Evolutionary conservation across 2,888 invertebrate genomes (phyloP).

Genomic region (Drosophila hawaiiensis): DNA sequence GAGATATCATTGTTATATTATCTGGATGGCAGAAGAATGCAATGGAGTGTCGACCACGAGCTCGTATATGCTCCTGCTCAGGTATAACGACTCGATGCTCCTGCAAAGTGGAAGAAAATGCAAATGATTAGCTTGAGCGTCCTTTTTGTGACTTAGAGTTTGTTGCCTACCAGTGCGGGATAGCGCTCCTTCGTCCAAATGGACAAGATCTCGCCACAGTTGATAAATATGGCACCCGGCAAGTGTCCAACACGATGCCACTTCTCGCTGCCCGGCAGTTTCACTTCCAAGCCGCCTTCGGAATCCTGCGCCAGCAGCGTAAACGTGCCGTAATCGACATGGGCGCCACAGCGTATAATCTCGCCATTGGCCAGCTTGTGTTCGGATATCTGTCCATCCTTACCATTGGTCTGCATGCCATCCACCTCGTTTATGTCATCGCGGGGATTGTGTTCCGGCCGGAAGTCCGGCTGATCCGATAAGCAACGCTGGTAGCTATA

Average conservation of each 20-base stretch:
- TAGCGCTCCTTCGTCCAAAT: constrained; percentile 90
- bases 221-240: constrained; percentile 91
- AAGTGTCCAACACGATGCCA: constrained; percentile 92
- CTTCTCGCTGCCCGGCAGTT: constrained; percentile 88
- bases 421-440: constrained; percentile 77
- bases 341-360: constrained; percentile 88
- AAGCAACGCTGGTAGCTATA: constrained; percentile 85
- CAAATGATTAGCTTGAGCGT: neutral
- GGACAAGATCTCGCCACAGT: constrained; percentile 91
- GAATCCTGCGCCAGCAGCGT: constrained; percentile 91
- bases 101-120: constrained; percentile 81
- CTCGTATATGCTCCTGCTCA: constrained; percentile 87
- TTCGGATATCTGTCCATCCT: constrained; percentile 67
- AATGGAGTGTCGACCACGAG: constrained; percentile 90
- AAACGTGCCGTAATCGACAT: constrained; percentile 91
- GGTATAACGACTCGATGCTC: constrained; percentile 91
- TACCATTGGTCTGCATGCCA: constrained; percentile 40
- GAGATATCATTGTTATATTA: constrained; percentile 85
- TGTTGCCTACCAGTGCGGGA: constrained; percentile 87
- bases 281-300: constrained; percentile 89
- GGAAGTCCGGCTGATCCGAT: constrained; percentile 84
- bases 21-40: constrained; percentile 92
- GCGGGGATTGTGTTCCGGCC: constrained; percentile 82
- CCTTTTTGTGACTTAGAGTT: neutral
- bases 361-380: constrained; percentile 85